Percentiles rank a stretch among this genome's conserved stretches.
Evolutionary conservation across 2,797 vertebrate genomes (phyloP).

Genomic region (Diplodus puntazzo): DNA sequence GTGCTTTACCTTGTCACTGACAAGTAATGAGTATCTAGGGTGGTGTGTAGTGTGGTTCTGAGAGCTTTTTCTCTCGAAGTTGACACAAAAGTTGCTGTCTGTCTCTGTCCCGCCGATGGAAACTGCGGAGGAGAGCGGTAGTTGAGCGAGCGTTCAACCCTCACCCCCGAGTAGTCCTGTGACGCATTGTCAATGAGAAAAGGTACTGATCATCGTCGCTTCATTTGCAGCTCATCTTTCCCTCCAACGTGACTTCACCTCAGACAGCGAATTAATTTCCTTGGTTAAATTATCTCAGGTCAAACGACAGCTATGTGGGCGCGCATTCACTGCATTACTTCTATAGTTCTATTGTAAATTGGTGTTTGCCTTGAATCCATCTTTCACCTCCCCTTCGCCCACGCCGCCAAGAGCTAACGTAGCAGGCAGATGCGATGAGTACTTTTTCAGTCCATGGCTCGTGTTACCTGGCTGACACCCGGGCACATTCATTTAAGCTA

Average conservation of each 20-base stretch:
- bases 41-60: no score
- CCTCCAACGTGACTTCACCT: neutral
- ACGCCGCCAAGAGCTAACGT: neutral
- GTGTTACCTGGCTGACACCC: constrained; percentile 39
- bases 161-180: no score
- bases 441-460: constrained; percentile 41
- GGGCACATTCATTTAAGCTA: constrained; percentile 59
- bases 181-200: neutral
- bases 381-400: neutral
- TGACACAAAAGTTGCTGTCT: neutral
- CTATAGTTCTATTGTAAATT: neutral
- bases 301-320: no score
- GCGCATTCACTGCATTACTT: neutral
- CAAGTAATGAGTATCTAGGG: no score
- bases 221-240: neutral
- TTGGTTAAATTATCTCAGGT: neutral
- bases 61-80: neutral
- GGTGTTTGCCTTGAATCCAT: constrained; percentile 4
- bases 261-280: neutral
- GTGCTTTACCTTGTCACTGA: no score
- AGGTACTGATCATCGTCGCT: neutral
- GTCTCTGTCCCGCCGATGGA: neutral
- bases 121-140: neutral
- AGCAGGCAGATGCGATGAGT: constrained; percentile 47
- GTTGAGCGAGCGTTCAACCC: neutral